A percentile compares a stretch with the other conserved stretches of the same genome.
Evolutionary conservation across 2,888 invertebrate species (phyloP).

Genomic region (Aquatica leii): DNA sequence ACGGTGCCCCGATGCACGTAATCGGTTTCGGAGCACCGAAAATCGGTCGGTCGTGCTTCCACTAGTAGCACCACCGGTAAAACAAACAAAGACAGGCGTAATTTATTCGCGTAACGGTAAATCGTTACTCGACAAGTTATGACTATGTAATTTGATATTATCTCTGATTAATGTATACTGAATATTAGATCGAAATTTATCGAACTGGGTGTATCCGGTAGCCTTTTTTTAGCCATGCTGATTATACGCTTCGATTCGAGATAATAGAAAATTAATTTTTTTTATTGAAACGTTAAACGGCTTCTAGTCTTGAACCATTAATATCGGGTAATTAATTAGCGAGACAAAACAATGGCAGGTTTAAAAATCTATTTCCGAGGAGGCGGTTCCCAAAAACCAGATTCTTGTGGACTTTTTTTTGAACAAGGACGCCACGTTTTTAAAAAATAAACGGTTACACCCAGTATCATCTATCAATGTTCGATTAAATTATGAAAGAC

Average conservation of each 20-base stretch:
- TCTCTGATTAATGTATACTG: constrained; percentile 29
- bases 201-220: constrained; percentile 20
- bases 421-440: too few species aligned
- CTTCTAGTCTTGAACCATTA: constrained; percentile 11
- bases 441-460: too few species aligned
- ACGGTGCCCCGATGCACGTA: too few species aligned
- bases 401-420: too few species aligned
- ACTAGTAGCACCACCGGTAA: neutral
- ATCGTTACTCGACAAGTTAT: constrained; percentile 29
- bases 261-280: constrained; percentile 21
- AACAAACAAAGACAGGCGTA: constrained; percentile 12
- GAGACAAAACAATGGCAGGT: too few species aligned
- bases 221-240: constrained; percentile 13
- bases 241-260: constrained; percentile 12
- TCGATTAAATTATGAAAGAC: too few species aligned
- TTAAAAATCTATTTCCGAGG: too few species aligned
- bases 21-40: too few species aligned
- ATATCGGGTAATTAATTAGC: too few species aligned
- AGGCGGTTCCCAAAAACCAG: too few species aligned
- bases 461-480: too few species aligned
- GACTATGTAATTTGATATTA: constrained; percentile 35
- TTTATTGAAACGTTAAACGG: constrained; percentile 20
- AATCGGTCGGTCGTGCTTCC: too few species aligned
- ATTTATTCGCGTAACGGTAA: constrained; percentile 26
- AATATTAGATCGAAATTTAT: constrained; percentile 25